phyloP scores from a whole-genome alignment of 2,797 vertebrate species.

The Chelon auratus region DNA sequence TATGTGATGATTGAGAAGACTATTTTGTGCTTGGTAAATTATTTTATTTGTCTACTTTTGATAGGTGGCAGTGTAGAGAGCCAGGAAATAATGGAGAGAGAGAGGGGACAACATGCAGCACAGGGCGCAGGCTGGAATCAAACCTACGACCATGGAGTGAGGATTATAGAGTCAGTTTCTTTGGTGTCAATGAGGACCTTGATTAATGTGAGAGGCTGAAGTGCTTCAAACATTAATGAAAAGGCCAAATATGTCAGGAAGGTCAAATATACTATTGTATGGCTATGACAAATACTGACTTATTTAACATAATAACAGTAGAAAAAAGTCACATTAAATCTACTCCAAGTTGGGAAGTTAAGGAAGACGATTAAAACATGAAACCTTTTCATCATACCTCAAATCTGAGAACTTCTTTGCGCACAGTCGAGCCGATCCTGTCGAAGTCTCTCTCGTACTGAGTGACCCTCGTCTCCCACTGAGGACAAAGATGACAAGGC shows the following conservation, averaged over 20 bases:
- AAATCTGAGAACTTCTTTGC: slow-evolving; percentile 94
- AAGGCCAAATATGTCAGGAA: not conserved
- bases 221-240: not conserved
- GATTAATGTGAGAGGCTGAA: not conserved
- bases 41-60: no score
- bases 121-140: no score
- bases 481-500: slow-evolving; percentile 22
- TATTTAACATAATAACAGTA: no score
- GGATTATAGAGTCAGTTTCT: no score
- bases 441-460: slow-evolving; percentile 97
- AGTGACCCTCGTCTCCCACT: slow-evolving; percentile 95
- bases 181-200: not conserved
- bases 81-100: no score
- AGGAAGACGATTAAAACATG: not conserved
- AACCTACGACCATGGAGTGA: no score
- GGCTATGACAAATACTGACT: no score
- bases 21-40: no score
- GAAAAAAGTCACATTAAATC: not conserved
- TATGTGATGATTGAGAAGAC: no score
- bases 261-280: no score
- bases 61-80: no score
- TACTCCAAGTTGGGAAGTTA: not conserved
- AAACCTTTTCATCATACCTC: slow-evolving; percentile 83
- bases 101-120: no score
- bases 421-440: slow-evolving; percentile 89